These are phyloP conservation scores for Apolygus lucorum DNA, from an alignment of 1,140 invertebrate genomes.

Conservation along the genomic window DNA sequence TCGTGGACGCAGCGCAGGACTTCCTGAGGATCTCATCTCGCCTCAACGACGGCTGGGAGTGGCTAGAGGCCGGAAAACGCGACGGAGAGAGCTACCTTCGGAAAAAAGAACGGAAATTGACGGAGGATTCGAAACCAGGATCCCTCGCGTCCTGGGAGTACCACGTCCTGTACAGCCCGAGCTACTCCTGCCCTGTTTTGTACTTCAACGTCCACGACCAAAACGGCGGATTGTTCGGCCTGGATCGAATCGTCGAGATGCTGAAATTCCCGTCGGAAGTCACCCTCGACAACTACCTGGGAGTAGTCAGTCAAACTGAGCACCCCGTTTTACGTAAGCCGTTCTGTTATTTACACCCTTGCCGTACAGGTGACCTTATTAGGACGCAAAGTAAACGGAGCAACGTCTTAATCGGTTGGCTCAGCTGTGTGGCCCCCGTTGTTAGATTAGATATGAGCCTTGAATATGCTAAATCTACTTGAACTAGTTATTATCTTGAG, in stretches of 20 bases:
- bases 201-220: conserved; percentile 29
- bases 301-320: conserved; percentile 26
- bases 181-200: conserved; percentile 31
- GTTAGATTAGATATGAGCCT: conserved; percentile 18
- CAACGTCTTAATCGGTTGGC: conserved; percentile 26
- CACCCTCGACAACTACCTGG: conserved; percentile 15
- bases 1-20: conserved; percentile 15
- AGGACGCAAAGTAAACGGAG: background rate
- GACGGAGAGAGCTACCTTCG: conserved; percentile 16
- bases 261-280: background rate
- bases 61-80: conserved; percentile 1
- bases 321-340: conserved; percentile 30
- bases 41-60: conserved; percentile 29
- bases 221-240: conserved; percentile 18
- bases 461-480: conserved; percentile 10
- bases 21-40: conserved; percentile 25
- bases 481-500: too few species aligned
- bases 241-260: conserved; percentile 14
- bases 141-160: conserved; percentile 28
- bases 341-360: conserved; percentile 31
- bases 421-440: conserved; percentile 23
- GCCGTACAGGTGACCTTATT: conserved; percentile 27
- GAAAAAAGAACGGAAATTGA: conserved; percentile 1
- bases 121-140: background rate
- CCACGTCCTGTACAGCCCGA: conserved; percentile 31